A percentile compares a stretch with the other conserved stretches of the same genome.
These are phyloP conservation scores for Carassius carassius DNA, from an alignment of 2,113 vertebrate species.

Conservation along the genomic window DNA sequence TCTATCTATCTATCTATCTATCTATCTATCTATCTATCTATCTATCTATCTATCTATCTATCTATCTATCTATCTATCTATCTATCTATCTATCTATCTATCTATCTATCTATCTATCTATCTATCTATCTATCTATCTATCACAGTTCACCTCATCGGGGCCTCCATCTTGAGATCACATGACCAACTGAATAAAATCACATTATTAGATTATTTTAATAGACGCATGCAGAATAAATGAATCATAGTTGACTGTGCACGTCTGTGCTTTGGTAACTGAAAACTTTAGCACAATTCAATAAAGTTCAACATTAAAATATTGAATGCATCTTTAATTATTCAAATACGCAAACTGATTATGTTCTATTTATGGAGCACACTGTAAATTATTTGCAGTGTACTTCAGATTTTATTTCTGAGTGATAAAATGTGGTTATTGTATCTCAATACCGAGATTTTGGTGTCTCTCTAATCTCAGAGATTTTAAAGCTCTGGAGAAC, in stretches of 20 bases:
- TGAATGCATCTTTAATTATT: not conserved
- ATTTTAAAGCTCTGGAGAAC: not conserved
- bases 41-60: too few species aligned
- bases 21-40: too few species aligned
- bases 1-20: too few species aligned
- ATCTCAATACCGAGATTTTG: not conserved
- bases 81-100: too few species aligned
- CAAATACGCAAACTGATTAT: too few species aligned
- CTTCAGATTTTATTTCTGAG: not conserved
- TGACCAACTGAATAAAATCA: not conserved
- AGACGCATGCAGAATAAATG: not conserved
- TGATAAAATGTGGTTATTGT: conserved; percentile 1
- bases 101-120: too few species aligned
- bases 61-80: too few species aligned
- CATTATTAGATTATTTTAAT: not conserved
- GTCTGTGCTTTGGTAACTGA: not conserved
- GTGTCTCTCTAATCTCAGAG: not conserved
- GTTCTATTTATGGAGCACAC: not conserved
- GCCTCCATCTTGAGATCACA: not conserved
- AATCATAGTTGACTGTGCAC: not conserved
- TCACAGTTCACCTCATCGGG: too few species aligned
- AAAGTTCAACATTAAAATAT: not conserved
- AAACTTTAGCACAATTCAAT: not conserved
- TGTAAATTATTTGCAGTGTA: not conserved
- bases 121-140: too few species aligned